Percentiles rank a stretch among this genome's conserved stretches.
Evolutionary conservation across 2,113 vertebrate species (phyloP).

Genomic region (Progne subis): DNA sequence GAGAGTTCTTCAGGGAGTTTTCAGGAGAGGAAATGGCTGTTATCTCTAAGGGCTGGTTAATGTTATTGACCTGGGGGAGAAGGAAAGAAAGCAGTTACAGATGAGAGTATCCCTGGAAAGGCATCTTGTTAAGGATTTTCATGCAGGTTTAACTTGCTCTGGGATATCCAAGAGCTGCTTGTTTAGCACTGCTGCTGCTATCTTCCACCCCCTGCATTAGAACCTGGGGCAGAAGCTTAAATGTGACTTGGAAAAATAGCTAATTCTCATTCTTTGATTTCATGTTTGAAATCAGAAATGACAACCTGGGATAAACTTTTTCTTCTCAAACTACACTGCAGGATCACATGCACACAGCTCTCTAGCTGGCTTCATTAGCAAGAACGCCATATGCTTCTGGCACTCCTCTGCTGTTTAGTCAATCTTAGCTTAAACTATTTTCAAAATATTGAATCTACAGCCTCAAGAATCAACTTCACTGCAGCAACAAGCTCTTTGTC

Average conservation of each 20-base stretch:
- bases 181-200: neutral
- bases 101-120: neutral
- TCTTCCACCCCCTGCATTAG: neutral
- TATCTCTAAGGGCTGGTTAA: constrained; percentile 98
- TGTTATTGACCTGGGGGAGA: constrained; percentile 90
- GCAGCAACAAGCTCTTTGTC: constrained; percentile 8
- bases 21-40: constrained; percentile 98
- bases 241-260: neutral
- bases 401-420: constrained; percentile 17
- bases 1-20: constrained; percentile 89
- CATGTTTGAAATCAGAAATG: neutral
- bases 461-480: neutral
- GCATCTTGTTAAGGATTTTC: neutral
- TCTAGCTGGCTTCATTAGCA: constrained; percentile 9
- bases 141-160: neutral
- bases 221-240: neutral
- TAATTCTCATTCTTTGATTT: neutral
- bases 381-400: constrained; percentile 51
- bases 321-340: neutral
- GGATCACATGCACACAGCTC: neutral
- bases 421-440: constrained; percentile 22
- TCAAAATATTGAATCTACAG: constrained; percentile 57
- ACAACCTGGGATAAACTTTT: neutral
- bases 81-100: constrained; percentile 39
- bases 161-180: neutral